These are phyloP conservation scores for Haliaeetus leucogaster DNA, from an alignment of 2,113 vertebrate species.

Conservation along the genomic window DNA sequence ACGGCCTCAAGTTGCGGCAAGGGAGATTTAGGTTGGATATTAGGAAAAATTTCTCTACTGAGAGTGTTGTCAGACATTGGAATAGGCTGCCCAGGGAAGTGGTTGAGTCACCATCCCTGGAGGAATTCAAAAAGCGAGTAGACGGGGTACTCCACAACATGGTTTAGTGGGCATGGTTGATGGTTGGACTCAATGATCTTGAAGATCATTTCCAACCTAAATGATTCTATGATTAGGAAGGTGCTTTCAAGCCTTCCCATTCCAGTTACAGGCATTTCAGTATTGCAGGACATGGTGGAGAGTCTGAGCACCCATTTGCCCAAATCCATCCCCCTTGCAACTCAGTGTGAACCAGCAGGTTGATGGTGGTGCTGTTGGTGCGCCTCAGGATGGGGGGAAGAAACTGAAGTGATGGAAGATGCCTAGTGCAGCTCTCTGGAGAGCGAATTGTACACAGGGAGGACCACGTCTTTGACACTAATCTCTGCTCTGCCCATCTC, in stretches of 20 bases:
- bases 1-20: too few relatives aligned
- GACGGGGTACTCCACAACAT: too few relatives aligned
- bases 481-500: not conserved
- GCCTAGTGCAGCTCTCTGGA: not conserved
- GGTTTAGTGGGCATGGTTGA: too few relatives aligned
- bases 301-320: not conserved
- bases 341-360: not conserved
- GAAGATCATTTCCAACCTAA: too few relatives aligned
- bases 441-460: not conserved
- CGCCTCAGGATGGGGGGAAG: not conserved
- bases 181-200: too few relatives aligned
- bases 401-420: not conserved
- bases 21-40: too few relatives aligned
- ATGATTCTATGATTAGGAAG: not conserved
- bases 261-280: not conserved
- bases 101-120: too few relatives aligned
- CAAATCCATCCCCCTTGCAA: not conserved
- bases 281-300: too few relatives aligned
- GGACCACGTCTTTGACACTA: not conserved
- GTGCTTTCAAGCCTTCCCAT: fast-evolving
- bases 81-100: too few relatives aligned
- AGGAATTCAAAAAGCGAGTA: too few relatives aligned
- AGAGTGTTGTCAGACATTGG: too few relatives aligned
- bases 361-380: not conserved
- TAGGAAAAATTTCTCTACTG: too few relatives aligned